Conservation (phyloP, 2,113 vertebrate species). For the Eurystomus gularis region DNA sequence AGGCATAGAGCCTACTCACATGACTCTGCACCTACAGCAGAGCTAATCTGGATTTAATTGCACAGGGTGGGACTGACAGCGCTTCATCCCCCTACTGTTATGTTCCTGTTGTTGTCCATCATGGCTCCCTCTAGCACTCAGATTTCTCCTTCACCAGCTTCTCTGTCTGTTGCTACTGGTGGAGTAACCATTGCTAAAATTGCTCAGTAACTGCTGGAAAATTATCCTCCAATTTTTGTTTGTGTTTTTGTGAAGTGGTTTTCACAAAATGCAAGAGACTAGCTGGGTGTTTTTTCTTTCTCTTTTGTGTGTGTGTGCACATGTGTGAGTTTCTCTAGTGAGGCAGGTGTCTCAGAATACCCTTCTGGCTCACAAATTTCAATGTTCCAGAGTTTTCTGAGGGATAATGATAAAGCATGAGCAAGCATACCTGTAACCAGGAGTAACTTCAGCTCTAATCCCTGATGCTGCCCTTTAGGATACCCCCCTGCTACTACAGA, state of each 20-base stretch:
- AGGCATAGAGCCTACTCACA: background rate
- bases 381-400: background rate
- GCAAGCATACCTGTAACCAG: background rate
- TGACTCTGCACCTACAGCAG: background rate
- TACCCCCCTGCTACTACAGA: background rate
- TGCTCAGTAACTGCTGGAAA: background rate
- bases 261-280: background rate
- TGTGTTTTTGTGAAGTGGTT: background rate
- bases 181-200: background rate
- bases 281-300: background rate
- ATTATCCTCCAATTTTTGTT: background rate
- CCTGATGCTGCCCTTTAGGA: background rate
- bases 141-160: background rate
- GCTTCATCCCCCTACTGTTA: background rate
- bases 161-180: background rate
- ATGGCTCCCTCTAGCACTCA: background rate
- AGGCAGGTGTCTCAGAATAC: background rate
- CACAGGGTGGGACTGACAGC: background rate
- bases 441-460: background rate
- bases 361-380: background rate
- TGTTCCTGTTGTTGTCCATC: background rate
- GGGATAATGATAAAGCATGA: background rate
- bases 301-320: rapidly evolving
- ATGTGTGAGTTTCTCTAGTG: background rate
- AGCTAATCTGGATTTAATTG: background rate